phyloP scores from a whole-genome alignment of 2,113 vertebrate genomes.

The Antechinus stuartii region DNA sequence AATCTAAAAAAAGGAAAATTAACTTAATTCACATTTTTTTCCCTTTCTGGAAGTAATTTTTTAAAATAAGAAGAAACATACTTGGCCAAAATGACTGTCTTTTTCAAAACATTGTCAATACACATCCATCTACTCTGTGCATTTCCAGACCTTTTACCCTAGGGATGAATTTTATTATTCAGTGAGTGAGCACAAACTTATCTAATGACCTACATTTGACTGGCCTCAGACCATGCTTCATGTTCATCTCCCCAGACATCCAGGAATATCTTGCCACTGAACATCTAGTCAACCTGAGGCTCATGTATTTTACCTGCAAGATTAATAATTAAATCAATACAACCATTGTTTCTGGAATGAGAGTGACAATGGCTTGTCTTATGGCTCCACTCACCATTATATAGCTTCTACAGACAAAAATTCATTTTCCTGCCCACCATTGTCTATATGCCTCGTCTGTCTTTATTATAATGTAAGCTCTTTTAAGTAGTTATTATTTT shows the following conservation, averaged over 20 bases:
- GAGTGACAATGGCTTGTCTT: not conserved
- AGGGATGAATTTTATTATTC: not conserved
- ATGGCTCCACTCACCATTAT: not conserved
- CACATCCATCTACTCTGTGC: not conserved
- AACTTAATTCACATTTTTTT: not conserved
- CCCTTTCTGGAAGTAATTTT: not conserved
- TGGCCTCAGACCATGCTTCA: not conserved
- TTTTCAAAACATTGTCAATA: not conserved
- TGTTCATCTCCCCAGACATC: not conserved
- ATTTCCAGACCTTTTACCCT: not conserved
- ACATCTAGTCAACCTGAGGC: not conserved
- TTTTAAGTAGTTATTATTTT: not conserved
- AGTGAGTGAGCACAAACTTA: not conserved
- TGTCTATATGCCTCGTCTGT: not conserved
- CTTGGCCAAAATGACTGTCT: not conserved
- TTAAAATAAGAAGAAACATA: not conserved
- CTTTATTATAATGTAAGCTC: not conserved
- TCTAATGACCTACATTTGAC: not conserved
- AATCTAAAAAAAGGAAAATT: conserved; percentile 6
- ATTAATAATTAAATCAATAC: not conserved
- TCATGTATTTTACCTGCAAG: not conserved
- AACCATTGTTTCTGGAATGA: not conserved
- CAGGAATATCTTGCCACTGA: not conserved
- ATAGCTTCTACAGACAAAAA: not conserved
- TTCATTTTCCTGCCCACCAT: not conserved